Evolutionary conservation across 2,113 vertebrate species (phyloP), one percentile per base, ranked within the genome.

Genomic region (Microtus ochrogaster): DNA sequence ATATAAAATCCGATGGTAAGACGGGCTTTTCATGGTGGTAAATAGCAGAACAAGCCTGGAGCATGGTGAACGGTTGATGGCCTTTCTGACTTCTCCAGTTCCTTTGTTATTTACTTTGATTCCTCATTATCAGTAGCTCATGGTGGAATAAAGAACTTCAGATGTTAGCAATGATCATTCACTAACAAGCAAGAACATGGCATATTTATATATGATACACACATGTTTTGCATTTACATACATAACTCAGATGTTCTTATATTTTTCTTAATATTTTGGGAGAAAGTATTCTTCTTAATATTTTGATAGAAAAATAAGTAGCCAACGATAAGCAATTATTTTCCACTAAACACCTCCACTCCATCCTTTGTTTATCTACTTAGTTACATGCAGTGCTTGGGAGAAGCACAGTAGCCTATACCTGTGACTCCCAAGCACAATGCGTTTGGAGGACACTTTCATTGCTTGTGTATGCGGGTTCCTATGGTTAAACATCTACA

Each of bases 101-200:
- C n/a, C 58, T 84, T 44, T 85, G 79, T 87, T 86, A n/a, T 85
- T 96, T 89, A 10, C 92, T 92, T 94, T 84, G 24, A 28, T 73
- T 92, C 95, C 39, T 14, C 10, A 73, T 81, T 73, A 28, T 19
- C 22, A 70, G 17, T 92, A 97, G 68, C 7, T 84, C 19, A n/a
- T 14, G 70, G 9, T 89, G 22, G n/a, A 49, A 61, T 94, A 90
- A 79, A 13, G 7, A 12, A 36, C 41, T 86, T 90, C 84, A 58
- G 87, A 94, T 91, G 13, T 52, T 88, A 89, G 19, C 33, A 68
- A 3, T 93, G 24, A 5, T 22, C 73, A 5, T 85, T 93, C 14
- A 81, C 61, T 90, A 83, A 74, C 70, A 65, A 91, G 21, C 58
- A 84, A 85, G n/a, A 49, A 84, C 24, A 28, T 55, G 36, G 28